These are phyloP conservation scores for Urosaurus nigricauda DNA, from an alignment of 2,797 vertebrate species.

Conservation along the genomic window DNA sequence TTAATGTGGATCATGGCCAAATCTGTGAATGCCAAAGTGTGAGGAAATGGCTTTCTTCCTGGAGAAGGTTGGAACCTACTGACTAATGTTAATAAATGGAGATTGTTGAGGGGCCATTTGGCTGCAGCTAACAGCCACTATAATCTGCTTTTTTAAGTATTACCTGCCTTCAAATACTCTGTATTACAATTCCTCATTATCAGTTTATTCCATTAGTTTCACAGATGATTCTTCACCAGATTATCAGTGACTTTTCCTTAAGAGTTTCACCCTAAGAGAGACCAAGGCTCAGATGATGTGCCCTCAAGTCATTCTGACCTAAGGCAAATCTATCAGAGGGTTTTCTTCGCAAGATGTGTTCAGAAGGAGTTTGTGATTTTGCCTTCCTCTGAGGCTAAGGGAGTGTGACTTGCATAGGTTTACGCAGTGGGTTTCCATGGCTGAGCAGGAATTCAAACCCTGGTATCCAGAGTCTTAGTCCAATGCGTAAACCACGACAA, in stretches of 20 bases:
- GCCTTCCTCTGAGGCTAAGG: too few species aligned
- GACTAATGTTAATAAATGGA: background rate
- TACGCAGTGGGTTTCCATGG: too few species aligned
- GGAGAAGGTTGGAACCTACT: background rate
- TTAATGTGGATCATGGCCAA: background rate
- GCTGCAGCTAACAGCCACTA: background rate
- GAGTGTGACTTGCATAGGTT: too few species aligned
- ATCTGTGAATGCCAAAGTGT: background rate
- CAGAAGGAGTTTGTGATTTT: too few species aligned
- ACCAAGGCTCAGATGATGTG: too few species aligned
- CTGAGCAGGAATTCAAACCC: too few species aligned
- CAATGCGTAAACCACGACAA: too few species aligned
- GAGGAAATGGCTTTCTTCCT: background rate
- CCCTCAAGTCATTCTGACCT: too few species aligned
- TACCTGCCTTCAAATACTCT: background rate
- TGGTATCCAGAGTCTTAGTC: too few species aligned
- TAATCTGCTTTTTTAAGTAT: background rate
- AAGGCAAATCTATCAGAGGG: too few species aligned
- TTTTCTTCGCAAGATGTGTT: too few species aligned
- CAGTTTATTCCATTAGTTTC: background rate
- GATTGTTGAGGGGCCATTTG: background rate
- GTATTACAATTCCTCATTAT: background rate
- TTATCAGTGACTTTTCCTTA: background rate
- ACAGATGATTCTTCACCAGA: background rate
- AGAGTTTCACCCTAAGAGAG: background rate